Conservation (phyloP, 2,888 invertebrate genomes). For the Tetropium fuscum region DNA sequence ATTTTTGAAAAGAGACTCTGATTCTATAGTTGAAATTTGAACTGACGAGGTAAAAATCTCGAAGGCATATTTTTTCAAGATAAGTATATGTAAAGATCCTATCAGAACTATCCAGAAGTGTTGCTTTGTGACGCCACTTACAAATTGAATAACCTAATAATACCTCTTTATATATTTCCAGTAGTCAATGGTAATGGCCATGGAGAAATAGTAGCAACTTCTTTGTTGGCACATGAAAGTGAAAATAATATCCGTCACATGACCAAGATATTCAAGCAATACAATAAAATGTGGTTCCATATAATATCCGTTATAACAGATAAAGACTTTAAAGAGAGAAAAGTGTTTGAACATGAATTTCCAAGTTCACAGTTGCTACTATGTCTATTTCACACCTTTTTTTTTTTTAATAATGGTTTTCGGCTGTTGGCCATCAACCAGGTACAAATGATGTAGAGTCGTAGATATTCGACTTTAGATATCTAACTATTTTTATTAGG, state of each 20-base stretch:
- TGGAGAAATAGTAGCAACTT: neutral
- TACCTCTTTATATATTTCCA: constrained; percentile 12
- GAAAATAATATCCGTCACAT: too few species aligned
- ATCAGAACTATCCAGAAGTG: constrained; percentile 1
- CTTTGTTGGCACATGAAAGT: neutral
- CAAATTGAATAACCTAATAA: neutral
- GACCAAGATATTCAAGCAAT: too few species aligned
- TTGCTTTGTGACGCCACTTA: constrained; percentile 14
- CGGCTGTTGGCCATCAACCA: too few species aligned
- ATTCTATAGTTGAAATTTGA: constrained; percentile 9
- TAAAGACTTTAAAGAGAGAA: neutral
- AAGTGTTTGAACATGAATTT: neutral
- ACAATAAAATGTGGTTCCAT: too few species aligned
- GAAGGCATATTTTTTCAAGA: constrained; percentile 17
- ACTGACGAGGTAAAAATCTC: constrained; percentile 9
- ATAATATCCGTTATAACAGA: constrained; percentile 1
- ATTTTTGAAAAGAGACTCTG: too few species aligned
- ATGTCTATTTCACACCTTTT: neutral
- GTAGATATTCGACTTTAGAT: too few species aligned
- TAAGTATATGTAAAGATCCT: constrained; percentile 9
- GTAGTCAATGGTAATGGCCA: constrained; percentile 15
- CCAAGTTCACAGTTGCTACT: neutral
- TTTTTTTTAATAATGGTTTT: too few species aligned
- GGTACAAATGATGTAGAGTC: too few species aligned
- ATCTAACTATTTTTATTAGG: too few species aligned